Percentiles rank a stretch among this genome's conserved stretches.
Evolutionary conservation across 1,140 invertebrate species (phyloP).

Genomic region (Saccostrea cuccullata): DNA sequence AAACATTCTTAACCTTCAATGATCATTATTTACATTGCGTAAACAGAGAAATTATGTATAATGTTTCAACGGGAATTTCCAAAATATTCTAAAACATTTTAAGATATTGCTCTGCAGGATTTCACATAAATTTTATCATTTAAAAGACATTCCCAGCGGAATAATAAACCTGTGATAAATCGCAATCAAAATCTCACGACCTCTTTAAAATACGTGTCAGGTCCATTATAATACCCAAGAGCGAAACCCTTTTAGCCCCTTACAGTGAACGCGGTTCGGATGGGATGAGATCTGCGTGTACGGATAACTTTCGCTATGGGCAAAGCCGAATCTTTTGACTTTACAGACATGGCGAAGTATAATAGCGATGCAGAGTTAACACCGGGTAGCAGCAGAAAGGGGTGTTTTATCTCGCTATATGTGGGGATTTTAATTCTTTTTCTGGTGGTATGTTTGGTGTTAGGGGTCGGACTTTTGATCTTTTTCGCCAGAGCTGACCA

Average conservation of each 20-base stretch:
- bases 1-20: background rate
- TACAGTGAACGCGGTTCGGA: background rate
- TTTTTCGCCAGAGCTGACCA: background rate
- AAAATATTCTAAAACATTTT: background rate
- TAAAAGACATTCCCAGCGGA: background rate
- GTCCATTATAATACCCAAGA: slow-evolving; percentile 1
- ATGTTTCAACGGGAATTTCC: background rate
- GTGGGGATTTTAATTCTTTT: slow-evolving; percentile 1
- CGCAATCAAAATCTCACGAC: slow-evolving; percentile 16
- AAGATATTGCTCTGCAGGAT: background rate
- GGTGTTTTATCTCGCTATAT: slow-evolving; percentile 18
- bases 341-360: slow-evolving; percentile 21
- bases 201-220: background rate
- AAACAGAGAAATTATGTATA: background rate
- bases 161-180: background rate
- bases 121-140: background rate
- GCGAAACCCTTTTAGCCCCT: slow-evolving; percentile 32
- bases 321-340: slow-evolving; percentile 26
- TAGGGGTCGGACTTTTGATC: background rate
- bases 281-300: background rate
- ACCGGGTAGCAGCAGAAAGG: background rate
- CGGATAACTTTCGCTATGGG: slow-evolving; percentile 36
- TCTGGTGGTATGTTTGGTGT: background rate
- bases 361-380: background rate
- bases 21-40: background rate